Base-by-base conservation (phyloP, 1,140 invertebrate species). In the Microplitis demolitor region DNA sequence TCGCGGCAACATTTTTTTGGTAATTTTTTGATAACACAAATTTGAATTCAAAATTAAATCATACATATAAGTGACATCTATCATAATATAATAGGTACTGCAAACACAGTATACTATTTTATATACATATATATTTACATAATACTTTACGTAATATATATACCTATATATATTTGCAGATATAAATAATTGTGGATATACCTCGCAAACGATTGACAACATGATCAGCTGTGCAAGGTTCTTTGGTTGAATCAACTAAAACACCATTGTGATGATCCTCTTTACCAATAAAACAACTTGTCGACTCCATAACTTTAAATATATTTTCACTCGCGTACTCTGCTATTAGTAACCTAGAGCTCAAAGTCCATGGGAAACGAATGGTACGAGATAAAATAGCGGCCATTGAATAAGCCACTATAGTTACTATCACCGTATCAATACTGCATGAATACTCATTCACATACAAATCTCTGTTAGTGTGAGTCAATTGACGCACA, bases 211-310 rank as follows among this genome's bases (percentile, higher is more conserved):
- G 89, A 53, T 85, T 74, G 0, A 80, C 9, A 80, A 94, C 92
- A 50, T 83, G 69, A 24, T 81, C 74, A 53, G 76, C 51, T 45
- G 88, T 83, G 80, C 90, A 91, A n/a, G 84, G 77, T 87, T 92
- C 89, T 70, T 86, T 76, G 58, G 80, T 76, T 5, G 92, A 92
- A 80, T 91, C 88, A 0, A 95, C 87, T 4, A 91, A 92, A 9
- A 95, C 83, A 3, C 93, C 93, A 78, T 91, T 90, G 66, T 92
- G 94, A 63, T 90, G 88, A 83, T 94, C 93, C 16, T 78, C 60
- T n/a, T 80, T 77, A 0, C 93, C 93, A 71, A 85, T 76, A 78
- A 92, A 92, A 16, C 71, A 74, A 14, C 34, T 50, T 1, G 66
- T 71, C n/a, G 76, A 31, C 78, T 78, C 80, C 0, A 45, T 58